Conservation (phyloP, 2,113 vertebrate species). For the Rattus rattus region DNA sequence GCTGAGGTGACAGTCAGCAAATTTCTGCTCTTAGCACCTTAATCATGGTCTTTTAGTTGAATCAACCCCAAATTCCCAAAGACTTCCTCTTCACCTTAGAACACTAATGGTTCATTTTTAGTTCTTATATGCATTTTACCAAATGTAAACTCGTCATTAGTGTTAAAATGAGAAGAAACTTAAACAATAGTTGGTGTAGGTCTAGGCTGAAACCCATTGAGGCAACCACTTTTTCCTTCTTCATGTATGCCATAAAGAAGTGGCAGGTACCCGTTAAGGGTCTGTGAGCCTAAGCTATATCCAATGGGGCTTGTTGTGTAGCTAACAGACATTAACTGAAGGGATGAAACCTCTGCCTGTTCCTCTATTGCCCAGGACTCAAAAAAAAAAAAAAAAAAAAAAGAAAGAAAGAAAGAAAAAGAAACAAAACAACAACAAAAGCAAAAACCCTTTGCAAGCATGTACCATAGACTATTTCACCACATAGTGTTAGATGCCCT, state of each 20-base stretch:
- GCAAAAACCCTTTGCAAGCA: background rate
- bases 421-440: no score
- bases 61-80: background rate
- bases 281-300: background rate
- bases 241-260: background rate
- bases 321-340: background rate
- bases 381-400: no score
- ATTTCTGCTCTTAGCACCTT: background rate
- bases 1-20: background rate
- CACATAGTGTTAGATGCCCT: background rate
- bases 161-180: background rate
- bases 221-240: background rate
- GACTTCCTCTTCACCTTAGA: background rate
- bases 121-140: background rate
- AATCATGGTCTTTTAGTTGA: background rate
- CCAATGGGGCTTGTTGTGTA: background rate
- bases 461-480: background rate
- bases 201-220: background rate
- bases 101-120: conserved; percentile 6
- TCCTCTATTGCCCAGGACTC: background rate
- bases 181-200: background rate
- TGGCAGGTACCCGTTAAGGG: background rate
- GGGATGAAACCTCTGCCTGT: background rate
- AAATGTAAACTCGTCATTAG: background rate
- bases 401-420: no score